Percentiles rank a stretch among this genome's conserved stretches.
phyloP scores from a whole-genome alignment of 2,113 vertebrate species.

The Chinchilla lanigera region DNA sequence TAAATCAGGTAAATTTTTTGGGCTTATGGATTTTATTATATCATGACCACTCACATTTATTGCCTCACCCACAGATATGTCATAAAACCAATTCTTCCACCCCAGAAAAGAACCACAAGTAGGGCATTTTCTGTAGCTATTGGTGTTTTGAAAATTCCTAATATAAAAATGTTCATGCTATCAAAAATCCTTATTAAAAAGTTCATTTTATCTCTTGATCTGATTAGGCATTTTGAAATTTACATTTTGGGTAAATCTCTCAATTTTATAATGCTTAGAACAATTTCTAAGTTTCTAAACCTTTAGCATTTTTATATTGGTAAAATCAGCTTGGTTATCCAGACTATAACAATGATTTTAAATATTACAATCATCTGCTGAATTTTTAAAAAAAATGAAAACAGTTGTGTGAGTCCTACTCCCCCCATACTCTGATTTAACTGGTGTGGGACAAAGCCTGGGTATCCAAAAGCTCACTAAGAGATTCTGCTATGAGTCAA shows the following conservation, averaged over 20 bases:
- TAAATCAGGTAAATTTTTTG: not conserved
- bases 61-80: not conserved
- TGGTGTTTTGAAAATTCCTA: conserved; percentile 13
- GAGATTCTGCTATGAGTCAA: conserved; percentile 26
- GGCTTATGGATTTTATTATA: conserved; percentile 26
- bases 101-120: not conserved
- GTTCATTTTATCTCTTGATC: not conserved
- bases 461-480: not conserved
- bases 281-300: conserved; percentile 43
- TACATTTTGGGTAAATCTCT: conserved; percentile 9
- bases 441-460: not conserved
- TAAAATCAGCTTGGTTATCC: not conserved
- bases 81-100: not conserved
- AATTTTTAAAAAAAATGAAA: not conserved
- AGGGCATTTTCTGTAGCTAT: conserved; percentile 8
- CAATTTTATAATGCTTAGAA: not conserved
- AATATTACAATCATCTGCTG: not conserved
- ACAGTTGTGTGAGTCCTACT: not conserved
- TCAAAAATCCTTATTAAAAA: conserved; percentile 53
- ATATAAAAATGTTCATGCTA: not conserved
- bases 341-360: conserved; percentile 4
- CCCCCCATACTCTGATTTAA: not conserved
- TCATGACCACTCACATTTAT: not conserved
- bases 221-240: conserved; percentile 26
- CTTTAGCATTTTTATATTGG: not conserved